Evolutionary conservation across 2,797 vertebrate genomes (phyloP), one percentile per base, ranked within the genome.

Genomic region (Ambastaia sidthimunki): DNA sequence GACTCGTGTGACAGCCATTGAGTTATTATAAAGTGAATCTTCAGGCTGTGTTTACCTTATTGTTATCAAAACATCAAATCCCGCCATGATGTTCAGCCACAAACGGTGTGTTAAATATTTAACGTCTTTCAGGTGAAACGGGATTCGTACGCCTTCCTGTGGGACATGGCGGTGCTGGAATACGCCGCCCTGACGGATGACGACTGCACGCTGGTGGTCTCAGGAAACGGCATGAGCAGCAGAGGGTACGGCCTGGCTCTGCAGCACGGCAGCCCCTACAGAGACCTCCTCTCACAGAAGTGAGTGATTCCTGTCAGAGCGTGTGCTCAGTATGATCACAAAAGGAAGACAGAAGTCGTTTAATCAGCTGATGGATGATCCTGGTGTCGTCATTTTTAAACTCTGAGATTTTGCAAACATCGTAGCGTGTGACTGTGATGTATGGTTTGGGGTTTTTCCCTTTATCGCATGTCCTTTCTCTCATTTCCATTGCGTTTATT

Each of bases 221-320:
- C 96, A 1, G 95, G 96, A 74, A 98, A 95, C 93, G 94, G 96
- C 87, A 92, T 98, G 90, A 98, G 96, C 91, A 99, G 95, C 92
- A 95, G 98, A 90, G 98, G 98, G 81, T 99, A 99, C 0, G 97
- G 98, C 77, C 93, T 99, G 41, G 98, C 97, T 16, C 93, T 99
- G 76, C 98, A 99, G 89, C 98, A 99, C 0, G 97, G 97, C 89
- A 99, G 98, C 88, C 97, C 98, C 19, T 98, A 99, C 92, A 93
- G 97, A 87, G 98, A 99, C 89, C 93, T 99, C 84, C 98, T 99
- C 91, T 99, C 98, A 10, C 98, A 99, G 90, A 98, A 98, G 98
- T 99, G 94, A 84, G 92, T 66, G 3, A 34, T 62, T 57, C 28
- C 63, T 37, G 65, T 28, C 31, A 52, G 28, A 50, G 23, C 21